Base-by-base conservation (phyloP, 1,140 invertebrate species). In the Saccostrea cuccullata region DNA sequence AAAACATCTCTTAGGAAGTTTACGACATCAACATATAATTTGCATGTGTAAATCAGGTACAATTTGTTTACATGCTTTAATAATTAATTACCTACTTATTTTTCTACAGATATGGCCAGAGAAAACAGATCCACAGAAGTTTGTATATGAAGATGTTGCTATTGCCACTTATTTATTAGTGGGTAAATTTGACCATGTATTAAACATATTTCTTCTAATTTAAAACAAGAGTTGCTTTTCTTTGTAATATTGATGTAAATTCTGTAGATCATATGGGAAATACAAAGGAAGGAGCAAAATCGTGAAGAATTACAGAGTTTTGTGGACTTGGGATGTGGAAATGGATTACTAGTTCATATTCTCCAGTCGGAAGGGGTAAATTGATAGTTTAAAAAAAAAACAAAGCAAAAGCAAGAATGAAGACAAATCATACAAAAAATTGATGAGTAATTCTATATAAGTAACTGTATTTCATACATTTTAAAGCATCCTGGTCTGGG, bases 261-360 rank as follows among this genome's bases (percentile, higher is more conserved):
- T 83, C 9, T 20, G 9, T 23, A 95, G 92, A 88, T 93, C 11
- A 91, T 93, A 82, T 92, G 94, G 95, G 84, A 94, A 89, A 94
- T 94, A 40, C 93, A 94, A 67, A 93, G 93, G 26, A 36, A 91
- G 83, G 87, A 89, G 47, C 91, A 91, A 64, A 91, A 90, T 23
- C 36, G 91, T 12, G 84, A 36, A 55, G 83, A 90, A 67, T 94
- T 95, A 88, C 97, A 97, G 92, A 96, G 95, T 2, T 99, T 99
- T 96, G 96, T 98, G 1, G 98, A 99, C 95, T 95, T 99, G 55
- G 98, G 98, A 0, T 99, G 98, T 96, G 98, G 99, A 0, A 99
- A 99, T 96, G 99, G 99, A 30, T 95, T 99, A 17, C 95, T 99
- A 4, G 98, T 99, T 15, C 97, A 98, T 95, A 97, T 99, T 88